Conservation (phyloP, 2,113 vertebrate species). For the Gadus macrocephalus region DNA sequence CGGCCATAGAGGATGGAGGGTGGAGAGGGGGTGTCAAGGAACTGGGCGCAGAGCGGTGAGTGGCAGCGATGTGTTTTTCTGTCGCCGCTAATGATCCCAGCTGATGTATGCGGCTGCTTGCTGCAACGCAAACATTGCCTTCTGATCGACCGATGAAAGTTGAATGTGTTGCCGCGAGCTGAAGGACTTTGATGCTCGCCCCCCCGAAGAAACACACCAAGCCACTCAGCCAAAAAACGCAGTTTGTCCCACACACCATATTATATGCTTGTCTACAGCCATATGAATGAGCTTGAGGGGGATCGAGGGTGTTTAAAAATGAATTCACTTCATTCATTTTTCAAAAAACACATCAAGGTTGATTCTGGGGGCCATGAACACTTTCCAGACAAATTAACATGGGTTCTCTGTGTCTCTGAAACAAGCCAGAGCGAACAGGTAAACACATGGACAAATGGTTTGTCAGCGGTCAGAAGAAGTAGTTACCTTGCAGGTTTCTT, state of each 20-base stretch:
- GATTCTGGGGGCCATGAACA: conserved; percentile 35
- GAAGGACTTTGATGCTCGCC: conserved; percentile 45
- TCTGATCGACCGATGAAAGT: conserved; percentile 52
- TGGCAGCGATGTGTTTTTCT: conserved; percentile 27
- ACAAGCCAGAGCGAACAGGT: no score
- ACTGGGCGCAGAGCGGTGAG: conserved; percentile 11
- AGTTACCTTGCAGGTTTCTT: no score
- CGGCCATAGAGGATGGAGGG: no score
- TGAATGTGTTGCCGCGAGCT: conserved; percentile 36
- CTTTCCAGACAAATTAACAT: conserved; percentile 41
- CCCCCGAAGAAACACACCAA: conserved; percentile 16
- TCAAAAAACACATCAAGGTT: conserved; percentile 14
- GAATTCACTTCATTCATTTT: conserved; percentile 33
- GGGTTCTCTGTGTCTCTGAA: not conserved
- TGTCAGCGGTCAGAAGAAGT: no score
- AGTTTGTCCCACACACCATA: conserved; percentile 29
- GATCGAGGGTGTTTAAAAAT: conserved; percentile 19
- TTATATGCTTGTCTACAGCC: conserved; percentile 17
- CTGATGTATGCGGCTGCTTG: conserved; percentile 28
- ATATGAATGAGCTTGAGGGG: not conserved
- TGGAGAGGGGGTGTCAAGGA: no score
- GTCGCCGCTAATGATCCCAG: conserved; percentile 40
- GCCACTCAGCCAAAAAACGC: conserved; percentile 32
- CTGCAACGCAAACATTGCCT: conserved; percentile 55
- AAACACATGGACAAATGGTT: no score